Base-by-base conservation (phyloP, 1,140 invertebrate genomes). In the Drosophila biarmipes region DNA sequence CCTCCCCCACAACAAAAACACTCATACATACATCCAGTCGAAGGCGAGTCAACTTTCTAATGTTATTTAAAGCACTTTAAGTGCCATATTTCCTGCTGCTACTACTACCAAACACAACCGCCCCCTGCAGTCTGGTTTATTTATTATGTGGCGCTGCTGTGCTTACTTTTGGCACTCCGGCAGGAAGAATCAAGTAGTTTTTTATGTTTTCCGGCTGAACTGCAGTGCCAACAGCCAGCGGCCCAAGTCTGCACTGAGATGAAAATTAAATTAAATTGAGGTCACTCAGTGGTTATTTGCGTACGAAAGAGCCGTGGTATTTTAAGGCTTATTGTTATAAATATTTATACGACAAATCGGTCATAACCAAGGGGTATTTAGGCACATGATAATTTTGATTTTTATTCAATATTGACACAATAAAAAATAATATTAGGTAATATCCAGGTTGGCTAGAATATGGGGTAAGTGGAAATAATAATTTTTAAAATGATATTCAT, bases 31-130 rank as follows among this genome's bases (percentile, higher is more conserved):
- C 15, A 10, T 31, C 2, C 29, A 10, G 29, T 10, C 1, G 2
- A 54, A 45, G 48, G 56, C 52, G 78, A 57, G 43, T 79, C 67
- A 87, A 87, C 84, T 87, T 87, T 89, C 82, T 87, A 89, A 87
- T 87, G 82, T 89, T 87, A 89, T 87, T 87, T 87, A 87, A 87
- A 87, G 82, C 85, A 87, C 82, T 87, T 87, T 87, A 87, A 87
- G 82, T 87, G 82, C 72, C 85, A 87, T 89, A 87, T 87, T 87
- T 87, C 84, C 82, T 89, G 75, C 74, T 67, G 29, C 69, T 42
- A 35, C 61, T 56, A 10, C 14, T 27, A 27, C 46, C 14, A 8
- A 43, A 15, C 40, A 15, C 38, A 14, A 27, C 43, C 14, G 55
- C 53, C 46, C 46, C 56, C 15, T 49, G 53, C 61, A 29, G 80